phyloP scores from a whole-genome alignment of 2,888 invertebrate species.

The Sphecodes monilicornis region DNA sequence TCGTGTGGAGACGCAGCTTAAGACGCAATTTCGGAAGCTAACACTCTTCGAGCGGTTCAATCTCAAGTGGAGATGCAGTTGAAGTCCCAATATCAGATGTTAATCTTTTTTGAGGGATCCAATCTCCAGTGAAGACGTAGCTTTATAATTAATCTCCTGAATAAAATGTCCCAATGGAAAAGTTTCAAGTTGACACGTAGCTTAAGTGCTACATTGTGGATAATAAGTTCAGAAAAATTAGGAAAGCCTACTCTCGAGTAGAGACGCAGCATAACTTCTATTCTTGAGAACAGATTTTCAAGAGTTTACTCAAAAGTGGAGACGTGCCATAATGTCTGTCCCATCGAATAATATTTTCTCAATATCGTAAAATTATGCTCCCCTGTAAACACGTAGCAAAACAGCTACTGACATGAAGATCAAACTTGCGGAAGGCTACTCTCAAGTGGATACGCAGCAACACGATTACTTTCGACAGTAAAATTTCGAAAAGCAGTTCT shows the following conservation, averaged over 20 bases:
- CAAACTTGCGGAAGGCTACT: no score
- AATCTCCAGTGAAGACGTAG: no score
- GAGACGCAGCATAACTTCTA: not conserved
- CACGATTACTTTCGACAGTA: not conserved
- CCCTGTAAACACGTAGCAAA: no score
- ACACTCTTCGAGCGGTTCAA: not conserved
- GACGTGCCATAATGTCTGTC: no score
- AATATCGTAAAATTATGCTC: no score
- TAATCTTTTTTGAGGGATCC: not conserved
- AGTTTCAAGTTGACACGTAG: not conserved
- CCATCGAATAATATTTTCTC: no score
- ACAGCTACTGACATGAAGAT: no score
- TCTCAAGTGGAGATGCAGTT: not conserved
- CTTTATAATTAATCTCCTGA: not conserved
- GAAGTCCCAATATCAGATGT: not conserved
- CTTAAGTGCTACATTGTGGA: not conserved
- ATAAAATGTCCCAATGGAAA: not conserved
- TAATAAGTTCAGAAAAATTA: not conserved
- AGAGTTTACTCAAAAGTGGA: no score
- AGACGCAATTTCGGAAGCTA: not conserved
- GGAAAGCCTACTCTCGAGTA: not conserved
- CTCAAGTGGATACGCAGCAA: not conserved
- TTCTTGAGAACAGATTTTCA: no score
- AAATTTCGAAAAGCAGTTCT: not conserved
- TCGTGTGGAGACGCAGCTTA: not conserved